Base-by-base conservation (phyloP, 2,113 vertebrate species). In the Aegithalos caudatus region DNA sequence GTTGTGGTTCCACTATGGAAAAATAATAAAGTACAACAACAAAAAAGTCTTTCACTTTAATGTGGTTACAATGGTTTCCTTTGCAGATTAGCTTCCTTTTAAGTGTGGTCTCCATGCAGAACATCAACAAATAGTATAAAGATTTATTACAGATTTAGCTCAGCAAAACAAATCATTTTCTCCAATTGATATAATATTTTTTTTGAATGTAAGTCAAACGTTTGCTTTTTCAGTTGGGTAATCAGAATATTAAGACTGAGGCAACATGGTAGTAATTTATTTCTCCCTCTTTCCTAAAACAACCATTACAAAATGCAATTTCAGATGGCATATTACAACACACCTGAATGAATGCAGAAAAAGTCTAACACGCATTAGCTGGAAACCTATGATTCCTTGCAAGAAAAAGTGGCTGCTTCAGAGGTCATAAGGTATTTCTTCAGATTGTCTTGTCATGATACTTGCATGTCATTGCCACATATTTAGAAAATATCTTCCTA, bases 81-180 rank as follows among this genome's bases (percentile, higher is more conserved):
- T 72, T 61, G 71, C 58, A 94, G 58, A 85, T 96, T 79, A 87
- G 50, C 22, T 81, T 51, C 40, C 69, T 87, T 91, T 93, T 73
- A 93, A 96, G n/a, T 92, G 86, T 94, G 85, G 48, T 74, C 91
- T 95, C 12, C 54, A 56, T 86, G 54, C 25, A 93, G 73, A 96
- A 76, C 64, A 91, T 73, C 35, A 80, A 64, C 50, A 80, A 94
- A 88, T 50, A 61, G 35, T 45, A 56, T 19, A 21, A 78, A 50
- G 38, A 80, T 76, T 94, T 76, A 73, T 67, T 88, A 86, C 58
- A 45, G 24, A 57, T 88, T 92, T 78, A 92, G 69, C n/a, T 82
- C 42, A 73, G 45, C 27, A 88, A 67, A 91, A 84, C 28, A 90
- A 45, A 35, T 27, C 7, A 27, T 93, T 83, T 86, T 69, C 44